Evolutionary conservation across 2,797 vertebrate genomes (phyloP), one percentile per base, ranked within the genome.

Genomic region (Clarias fuscus): DNA sequence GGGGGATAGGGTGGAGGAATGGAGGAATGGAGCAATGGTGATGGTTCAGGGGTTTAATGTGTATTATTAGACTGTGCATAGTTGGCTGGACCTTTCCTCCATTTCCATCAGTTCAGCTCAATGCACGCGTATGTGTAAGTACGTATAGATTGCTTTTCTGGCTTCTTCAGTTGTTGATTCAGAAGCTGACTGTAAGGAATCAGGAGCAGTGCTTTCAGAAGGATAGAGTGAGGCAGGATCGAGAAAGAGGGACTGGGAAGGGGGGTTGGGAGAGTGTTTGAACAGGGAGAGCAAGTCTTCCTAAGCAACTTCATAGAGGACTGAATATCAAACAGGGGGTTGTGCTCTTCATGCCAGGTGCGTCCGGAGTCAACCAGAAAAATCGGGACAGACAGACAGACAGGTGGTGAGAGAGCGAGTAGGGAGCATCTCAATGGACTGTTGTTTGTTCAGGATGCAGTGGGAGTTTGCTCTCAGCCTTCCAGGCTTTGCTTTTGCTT

Each of bases 1-100:
- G 88, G 85, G 88, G 87, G 89, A 77, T 87, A 84, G 89, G 90
- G 90, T 88, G 82, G 90, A 64, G 79, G 67, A 53, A 68, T 17
- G 64, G 75, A 72, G 62, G 30, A 81, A 79, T 84, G 64, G 75
- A 72, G 62, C n/a, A 77, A 79, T 84, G 71, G 65, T 48, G 53
- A 67, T 78, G 80, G 86, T 89, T 86, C 87, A 88, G 84, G 86
- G 80, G 90, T 90, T 92, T 93, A 88, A 91, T 92, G 91, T 89
- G 90, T 90, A 89, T 92, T 91, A 90, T 93, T 92, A 91, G 93
- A 93, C 81, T 33, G 18, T 87, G 81, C 53, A 59, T 73, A 78
- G 82, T 78, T 27, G 80, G 22, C 64, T 87, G 72, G 80, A 56
- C 65, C 70, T 48, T 68, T 64, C 61, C 20, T 58, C 73, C 20